Evolutionary conservation across 2,113 vertebrate genomes (phyloP).

Genomic region (Oceanites oceanicus): DNA sequence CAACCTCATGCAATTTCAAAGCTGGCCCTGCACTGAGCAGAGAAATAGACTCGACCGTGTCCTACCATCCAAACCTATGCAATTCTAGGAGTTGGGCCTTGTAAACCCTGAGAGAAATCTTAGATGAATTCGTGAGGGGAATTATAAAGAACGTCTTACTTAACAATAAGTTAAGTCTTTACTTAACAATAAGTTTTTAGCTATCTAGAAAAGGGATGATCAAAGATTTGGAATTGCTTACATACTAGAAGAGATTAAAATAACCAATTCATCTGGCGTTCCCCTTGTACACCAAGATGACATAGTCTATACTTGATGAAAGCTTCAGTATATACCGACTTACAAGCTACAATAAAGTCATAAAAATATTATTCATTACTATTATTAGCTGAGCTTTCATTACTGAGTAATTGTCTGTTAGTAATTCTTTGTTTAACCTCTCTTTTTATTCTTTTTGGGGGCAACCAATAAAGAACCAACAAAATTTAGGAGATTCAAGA

Average conservation of each 20-base stretch:
- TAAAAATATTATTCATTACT: not conserved
- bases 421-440: not conserved
- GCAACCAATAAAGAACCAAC: not conserved
- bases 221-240: too few species aligned
- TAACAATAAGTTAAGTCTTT: too few species aligned
- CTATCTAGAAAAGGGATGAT: too few species aligned
- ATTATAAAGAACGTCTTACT: not conserved
- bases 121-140: rapidly evolving
- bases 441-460: not conserved
- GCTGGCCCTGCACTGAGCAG: not conserved
- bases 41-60: not conserved
- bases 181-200: too few species aligned
- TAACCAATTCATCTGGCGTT: not conserved
- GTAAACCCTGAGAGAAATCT: not conserved
- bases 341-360: not conserved
- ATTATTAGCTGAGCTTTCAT: not conserved
- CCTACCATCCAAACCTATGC: not conserved
- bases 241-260: too few species aligned
- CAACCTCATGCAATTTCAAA: not conserved
- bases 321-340: not conserved
- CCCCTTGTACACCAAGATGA: not conserved
- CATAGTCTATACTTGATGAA: not conserved
- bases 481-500: not conserved
- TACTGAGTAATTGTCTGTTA: not conserved
- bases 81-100: not conserved